phyloP scores from a whole-genome alignment of 2,797 vertebrate species.

The Enteromius paludinosus region DNA sequence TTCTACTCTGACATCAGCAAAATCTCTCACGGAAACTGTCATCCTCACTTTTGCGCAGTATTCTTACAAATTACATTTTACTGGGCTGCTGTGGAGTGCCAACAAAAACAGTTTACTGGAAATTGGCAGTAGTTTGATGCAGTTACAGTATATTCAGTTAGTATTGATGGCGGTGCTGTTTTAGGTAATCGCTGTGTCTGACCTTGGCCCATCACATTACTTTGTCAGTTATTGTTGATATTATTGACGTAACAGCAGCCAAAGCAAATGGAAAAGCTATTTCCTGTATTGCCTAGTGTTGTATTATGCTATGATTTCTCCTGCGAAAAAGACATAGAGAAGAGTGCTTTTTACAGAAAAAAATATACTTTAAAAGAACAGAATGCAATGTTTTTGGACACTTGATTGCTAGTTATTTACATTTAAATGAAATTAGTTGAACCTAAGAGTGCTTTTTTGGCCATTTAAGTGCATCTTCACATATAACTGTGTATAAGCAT shows the following conservation, averaged over 20 bases:
- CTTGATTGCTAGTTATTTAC: neutral
- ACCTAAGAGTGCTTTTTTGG: constrained; percentile 1
- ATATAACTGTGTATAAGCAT: neutral
- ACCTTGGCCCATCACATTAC: constrained; percentile 22
- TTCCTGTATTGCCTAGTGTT: constrained; percentile 19
- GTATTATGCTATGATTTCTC: neutral
- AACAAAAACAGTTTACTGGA: constrained; percentile 30
- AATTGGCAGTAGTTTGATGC: constrained; percentile 16
- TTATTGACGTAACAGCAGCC: constrained; percentile 37
- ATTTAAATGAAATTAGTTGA: neutral
- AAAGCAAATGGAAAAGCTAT: constrained; percentile 23
- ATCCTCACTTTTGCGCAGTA: neutral
- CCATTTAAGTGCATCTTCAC: neutral
- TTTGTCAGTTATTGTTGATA: constrained; percentile 28
- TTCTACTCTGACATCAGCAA: constrained; percentile 1
- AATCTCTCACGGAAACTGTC: neutral
- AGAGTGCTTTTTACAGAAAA: constrained; percentile 2
- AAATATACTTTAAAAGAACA: too few species aligned
- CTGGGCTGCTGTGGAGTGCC: neutral
- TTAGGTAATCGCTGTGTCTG: constrained; percentile 25
- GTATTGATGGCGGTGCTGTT: constrained; percentile 17
- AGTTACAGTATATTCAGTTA: constrained; percentile 28
- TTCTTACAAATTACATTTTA: neutral
- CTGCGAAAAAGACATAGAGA: neutral
- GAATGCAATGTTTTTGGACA: neutral